Evolutionary conservation across 37 sponge, comb jelly and placozoan genomes (phyloP).

Genomic region (Eunapius fragilis): DNA sequence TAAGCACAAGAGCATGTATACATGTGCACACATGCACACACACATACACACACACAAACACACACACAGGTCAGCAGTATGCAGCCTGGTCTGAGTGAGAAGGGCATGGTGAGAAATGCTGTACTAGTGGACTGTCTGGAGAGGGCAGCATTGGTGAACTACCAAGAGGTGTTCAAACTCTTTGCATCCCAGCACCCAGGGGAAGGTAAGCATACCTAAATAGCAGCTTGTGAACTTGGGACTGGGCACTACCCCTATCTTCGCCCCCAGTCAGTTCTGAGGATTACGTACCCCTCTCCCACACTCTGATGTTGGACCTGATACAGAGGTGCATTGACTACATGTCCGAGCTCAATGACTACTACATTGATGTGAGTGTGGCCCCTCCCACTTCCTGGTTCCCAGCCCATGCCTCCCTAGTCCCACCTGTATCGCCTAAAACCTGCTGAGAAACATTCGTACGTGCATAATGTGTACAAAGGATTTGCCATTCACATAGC

Average conservation of each 20-base stretch:
- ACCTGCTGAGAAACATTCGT: no score
- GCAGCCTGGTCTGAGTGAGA: neutral
- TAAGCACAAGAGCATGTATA: no score
- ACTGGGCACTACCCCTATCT: neutral
- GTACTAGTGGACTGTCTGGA: conserved; percentile 26
- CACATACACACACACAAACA: neutral
- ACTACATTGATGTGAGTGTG: conserved; percentile 27
- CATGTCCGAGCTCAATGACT: conserved; percentile 72
- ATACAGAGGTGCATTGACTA: conserved; percentile 49
- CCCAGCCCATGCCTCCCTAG: no score
- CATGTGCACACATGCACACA: neutral
- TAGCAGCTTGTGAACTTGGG: neutral
- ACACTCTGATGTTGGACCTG: conserved; percentile 14
- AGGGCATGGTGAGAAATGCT: neutral
- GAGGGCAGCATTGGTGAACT: conserved; percentile 56
- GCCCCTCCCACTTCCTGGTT: no score
- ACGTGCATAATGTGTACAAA: no score
- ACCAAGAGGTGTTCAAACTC: conserved; percentile 16
- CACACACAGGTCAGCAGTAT: neutral
- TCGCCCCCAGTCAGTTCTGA: neutral
- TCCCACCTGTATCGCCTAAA: no score
- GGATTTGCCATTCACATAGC: no score
- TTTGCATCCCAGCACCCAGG: neutral
- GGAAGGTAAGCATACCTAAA: neutral
- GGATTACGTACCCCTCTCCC: conserved; percentile 12